Evolutionary conservation across 2,113 vertebrate genomes (phyloP).

Genomic region (Brachypteracias leptosomus): DNA sequence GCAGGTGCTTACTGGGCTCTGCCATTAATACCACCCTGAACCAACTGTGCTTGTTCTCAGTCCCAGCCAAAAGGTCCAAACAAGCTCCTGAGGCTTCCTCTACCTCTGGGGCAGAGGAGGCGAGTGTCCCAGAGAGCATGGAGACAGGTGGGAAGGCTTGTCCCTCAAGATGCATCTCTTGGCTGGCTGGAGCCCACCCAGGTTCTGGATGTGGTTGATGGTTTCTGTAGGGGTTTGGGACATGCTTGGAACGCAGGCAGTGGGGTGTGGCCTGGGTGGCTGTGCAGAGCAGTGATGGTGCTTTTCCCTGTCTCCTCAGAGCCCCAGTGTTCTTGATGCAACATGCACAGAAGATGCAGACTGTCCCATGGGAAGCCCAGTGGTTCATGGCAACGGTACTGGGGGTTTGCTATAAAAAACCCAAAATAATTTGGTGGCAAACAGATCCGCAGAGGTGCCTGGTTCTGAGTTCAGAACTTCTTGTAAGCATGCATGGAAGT

Average conservation of each 20-base stretch:
- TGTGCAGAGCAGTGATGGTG: fast-evolving
- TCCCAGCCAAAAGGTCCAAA: neutral
- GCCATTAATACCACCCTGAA: neutral
- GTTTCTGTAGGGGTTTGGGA: neutral
- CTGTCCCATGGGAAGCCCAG: constrained; percentile 63
- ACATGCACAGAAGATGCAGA: constrained; percentile 64
- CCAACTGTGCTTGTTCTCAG: neutral
- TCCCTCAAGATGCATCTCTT: neutral
- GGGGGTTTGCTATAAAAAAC: neutral
- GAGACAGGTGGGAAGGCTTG: neutral
- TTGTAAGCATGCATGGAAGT: neutral
- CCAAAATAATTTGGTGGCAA: neutral
- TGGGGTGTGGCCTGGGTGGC: no score
- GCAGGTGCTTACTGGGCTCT: neutral
- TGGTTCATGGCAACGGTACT: constrained; percentile 74
- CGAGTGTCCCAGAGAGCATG: fast-evolving
- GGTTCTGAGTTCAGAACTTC: neutral
- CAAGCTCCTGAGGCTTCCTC: neutral
- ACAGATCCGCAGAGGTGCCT: neutral
- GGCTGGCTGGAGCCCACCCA: neutral
- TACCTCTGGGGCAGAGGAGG: neutral
- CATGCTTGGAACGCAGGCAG: no score
- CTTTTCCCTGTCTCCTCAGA: constrained; percentile 47
- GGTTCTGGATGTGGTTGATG: neutral
- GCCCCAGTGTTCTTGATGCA: constrained; percentile 62